Conservation (phyloP, 92 coral and sea anemone species). For the Phenganax stokvisi region DNA sequence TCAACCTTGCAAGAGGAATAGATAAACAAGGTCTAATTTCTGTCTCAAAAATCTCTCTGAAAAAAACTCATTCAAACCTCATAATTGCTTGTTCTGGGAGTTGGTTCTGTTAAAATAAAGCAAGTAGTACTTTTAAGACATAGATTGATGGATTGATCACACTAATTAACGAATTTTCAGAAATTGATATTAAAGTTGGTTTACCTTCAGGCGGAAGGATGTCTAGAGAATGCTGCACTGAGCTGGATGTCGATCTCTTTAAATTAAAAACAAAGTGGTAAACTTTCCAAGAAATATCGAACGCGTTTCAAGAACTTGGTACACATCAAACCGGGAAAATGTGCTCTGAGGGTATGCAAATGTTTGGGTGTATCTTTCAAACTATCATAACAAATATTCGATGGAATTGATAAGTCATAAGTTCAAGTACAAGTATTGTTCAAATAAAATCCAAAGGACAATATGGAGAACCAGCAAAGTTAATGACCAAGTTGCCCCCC, state of each 20-base stretch:
- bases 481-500: too few relatives aligned
- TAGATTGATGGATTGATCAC: not conserved
- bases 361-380: too few relatives aligned
- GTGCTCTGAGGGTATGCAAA: too few relatives aligned
- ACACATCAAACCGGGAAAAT: too few relatives aligned
- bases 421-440: not conserved
- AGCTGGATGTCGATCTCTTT: slow-evolving; percentile 18
- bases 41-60: not conserved
- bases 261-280: not conserved
- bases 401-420: not conserved
- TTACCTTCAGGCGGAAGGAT: slow-evolving; percentile 62
- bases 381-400: too few relatives aligned
- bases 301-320: too few relatives aligned
- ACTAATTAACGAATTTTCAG: too few relatives aligned
- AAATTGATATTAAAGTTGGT: too few relatives aligned
- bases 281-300: too few relatives aligned
- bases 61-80: not conserved
- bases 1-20: slow-evolving; percentile 10
- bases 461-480: too few relatives aligned
- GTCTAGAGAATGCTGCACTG: slow-evolving; percentile 46
- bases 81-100: not conserved
- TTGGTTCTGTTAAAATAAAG: not conserved
- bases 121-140: not conserved
- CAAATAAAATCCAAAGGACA: not conserved
- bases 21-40: not conserved